phyloP scores from a whole-genome alignment of 2,113 vertebrate genomes.

The Chitala chitala region DNA sequence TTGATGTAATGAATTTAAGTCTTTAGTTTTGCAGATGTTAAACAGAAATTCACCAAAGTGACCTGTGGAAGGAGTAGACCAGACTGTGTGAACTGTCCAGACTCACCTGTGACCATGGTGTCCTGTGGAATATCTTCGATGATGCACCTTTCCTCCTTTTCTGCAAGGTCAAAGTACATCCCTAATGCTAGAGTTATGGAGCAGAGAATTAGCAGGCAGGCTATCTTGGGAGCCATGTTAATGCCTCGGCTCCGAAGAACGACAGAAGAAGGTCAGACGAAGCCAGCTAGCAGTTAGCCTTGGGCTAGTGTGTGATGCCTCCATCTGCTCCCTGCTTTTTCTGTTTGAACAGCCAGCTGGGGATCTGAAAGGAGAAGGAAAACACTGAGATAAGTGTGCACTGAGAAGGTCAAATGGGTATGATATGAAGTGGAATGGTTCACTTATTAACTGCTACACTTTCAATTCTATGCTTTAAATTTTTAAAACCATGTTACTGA shows the following conservation, averaged over 20 bases:
- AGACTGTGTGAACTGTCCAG: background rate
- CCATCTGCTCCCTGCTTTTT: conserved; percentile 50
- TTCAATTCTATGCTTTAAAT: background rate
- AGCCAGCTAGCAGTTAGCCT: background rate
- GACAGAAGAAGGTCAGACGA: background rate
- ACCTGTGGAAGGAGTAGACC: background rate
- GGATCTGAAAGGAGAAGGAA: conserved; percentile 40
- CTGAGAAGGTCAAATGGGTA: conserved; percentile 10
- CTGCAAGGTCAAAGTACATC: conserved; percentile 81
- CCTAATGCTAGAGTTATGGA: conserved; percentile 56
- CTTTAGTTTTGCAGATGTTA: too few relatives aligned
- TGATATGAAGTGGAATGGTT: conserved; percentile 41
- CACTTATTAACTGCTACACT: conserved; percentile 39
- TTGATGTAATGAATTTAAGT: too few relatives aligned
- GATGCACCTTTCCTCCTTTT: conserved; percentile 81
- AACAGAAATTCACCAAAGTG: background rate
- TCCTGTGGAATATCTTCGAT: conserved; percentile 81
- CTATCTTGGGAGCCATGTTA: conserved; percentile 44
- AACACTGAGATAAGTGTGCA: conserved; percentile 25
- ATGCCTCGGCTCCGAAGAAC: background rate
- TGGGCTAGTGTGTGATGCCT: conserved; percentile 54
- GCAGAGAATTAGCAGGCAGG: conserved; percentile 45
- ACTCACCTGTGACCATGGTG: conserved; percentile 74
- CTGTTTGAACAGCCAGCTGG: conserved; percentile 38
- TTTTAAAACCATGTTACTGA: background rate